Percentiles rank a stretch among this genome's conserved stretches.
phyloP scores from a whole-genome alignment of 2,888 invertebrate species.

The Eupithecia vulgata region DNA sequence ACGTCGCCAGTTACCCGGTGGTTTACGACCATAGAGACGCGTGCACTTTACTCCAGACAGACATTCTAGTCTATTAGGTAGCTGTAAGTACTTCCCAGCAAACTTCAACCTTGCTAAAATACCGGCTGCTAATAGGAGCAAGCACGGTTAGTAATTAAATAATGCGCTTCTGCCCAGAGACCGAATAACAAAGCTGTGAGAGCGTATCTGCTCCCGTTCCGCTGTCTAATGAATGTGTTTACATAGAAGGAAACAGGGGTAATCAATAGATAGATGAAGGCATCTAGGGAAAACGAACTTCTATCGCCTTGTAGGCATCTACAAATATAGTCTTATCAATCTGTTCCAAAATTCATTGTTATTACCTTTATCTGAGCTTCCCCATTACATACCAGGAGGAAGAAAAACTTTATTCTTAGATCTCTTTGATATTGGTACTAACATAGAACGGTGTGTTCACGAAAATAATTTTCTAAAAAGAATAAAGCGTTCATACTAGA shows the following conservation, averaged over 20 bases:
- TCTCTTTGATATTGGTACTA: conserved; percentile 12
- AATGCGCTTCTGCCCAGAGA: conserved; percentile 49
- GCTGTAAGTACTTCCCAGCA: not conserved
- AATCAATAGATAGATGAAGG: conserved; percentile 38
- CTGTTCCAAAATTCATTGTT: conserved; percentile 22
- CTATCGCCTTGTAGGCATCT: conserved; percentile 15
- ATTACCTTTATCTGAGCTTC: conserved; percentile 13
- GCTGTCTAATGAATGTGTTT: conserved; percentile 45
- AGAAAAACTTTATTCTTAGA: conserved; percentile 2
- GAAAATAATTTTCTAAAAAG: conserved; percentile 18
- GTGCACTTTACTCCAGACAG: conserved; percentile 42
- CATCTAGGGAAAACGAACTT: conserved; percentile 23
- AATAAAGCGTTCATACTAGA: conserved; percentile 35
- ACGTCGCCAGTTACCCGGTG: conserved; percentile 59
- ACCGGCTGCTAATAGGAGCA: conserved; percentile 50
- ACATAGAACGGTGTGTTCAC: not conserved
- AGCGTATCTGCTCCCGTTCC: conserved; percentile 48
- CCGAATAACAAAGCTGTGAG: conserved; percentile 54
- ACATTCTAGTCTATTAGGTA: not conserved
- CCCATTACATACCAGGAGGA: not conserved
- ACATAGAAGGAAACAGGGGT: conserved; percentile 41
- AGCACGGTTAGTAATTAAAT: conserved; percentile 67
- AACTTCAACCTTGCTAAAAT: conserved; percentile 4
- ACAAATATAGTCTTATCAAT: conserved; percentile 24
- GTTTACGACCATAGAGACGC: conserved; percentile 59